Base-by-base conservation (phyloP, 2,888 invertebrate genomes). In the Agonopterix arenella region DNA sequence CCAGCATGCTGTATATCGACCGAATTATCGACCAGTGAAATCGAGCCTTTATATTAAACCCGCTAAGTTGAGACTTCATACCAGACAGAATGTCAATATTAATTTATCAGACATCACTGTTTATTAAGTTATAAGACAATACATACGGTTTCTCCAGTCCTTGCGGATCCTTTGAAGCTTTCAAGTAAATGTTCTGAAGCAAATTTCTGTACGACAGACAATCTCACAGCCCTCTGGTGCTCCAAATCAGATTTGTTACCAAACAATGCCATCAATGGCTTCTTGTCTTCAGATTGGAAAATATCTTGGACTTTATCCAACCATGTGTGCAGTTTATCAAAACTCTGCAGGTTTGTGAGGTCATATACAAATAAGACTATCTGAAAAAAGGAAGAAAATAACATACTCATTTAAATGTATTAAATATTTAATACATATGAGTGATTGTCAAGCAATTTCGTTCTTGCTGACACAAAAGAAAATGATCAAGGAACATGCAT, bases 301-400 rank as follows among this genome's bases (percentile, higher is more conserved):
- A 90, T 76, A 10, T 79, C 75, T 47, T 88, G 84, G 0, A 92
- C 86, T 52, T 82, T 83, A 1, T 82, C 76, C 55, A 95, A 84
- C 97, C 97, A 97, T 48, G 91, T 89, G 41, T 89, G 85, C 11
- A 96, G 80, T 65, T 92, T 92, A 51, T 95, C 95, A 76, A 97
- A 97, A 73, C 95, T 96, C 60, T 92, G 90, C 46, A 91, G 86
- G 72, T 94, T 95, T 36, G 96, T 96, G 49, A 97, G 92, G 72
- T 97, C 97, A 73, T 96, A 97, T 0, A 96, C 94, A 57, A 97
- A 85, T 48, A 97, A 74, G 48, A 96, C 91, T 48, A 95, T 92
- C 96, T 94, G 76, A 40, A 48, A 48, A 28, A 28, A 4, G 28
- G 28, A 28, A 7, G 28, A 7, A 13, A 40, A n/a, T 40, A 40